Percentiles rank a stretch among this genome's conserved stretches.
phyloP scores from a whole-genome alignment of 2,888 invertebrate species.

The Eudemis profundana region DNA sequence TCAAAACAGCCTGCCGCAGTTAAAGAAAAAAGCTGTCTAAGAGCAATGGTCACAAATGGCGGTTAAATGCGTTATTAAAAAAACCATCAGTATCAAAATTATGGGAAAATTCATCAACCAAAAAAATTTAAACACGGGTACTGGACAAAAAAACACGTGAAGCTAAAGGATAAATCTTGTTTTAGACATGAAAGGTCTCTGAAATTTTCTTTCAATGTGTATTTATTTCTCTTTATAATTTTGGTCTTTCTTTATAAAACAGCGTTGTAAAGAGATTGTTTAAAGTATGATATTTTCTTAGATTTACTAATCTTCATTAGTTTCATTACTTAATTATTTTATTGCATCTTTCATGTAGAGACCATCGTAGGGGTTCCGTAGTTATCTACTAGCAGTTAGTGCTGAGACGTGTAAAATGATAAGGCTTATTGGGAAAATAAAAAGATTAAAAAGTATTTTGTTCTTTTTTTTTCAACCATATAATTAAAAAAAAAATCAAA shows the following conservation, averaged over 20 bases:
- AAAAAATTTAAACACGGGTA: background rate
- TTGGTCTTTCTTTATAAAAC: background rate
- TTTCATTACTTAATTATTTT: constrained; percentile 5
- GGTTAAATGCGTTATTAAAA: background rate
- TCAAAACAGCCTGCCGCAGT: background rate
- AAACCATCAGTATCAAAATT: background rate
- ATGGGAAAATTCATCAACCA: background rate
- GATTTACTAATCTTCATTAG: constrained; percentile 25
- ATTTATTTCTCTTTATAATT: background rate
- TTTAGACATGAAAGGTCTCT: no score
- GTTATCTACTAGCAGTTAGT: constrained; percentile 35
- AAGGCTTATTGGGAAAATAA: constrained; percentile 67
- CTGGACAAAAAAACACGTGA: background rate
- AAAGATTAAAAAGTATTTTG: constrained; percentile 50
- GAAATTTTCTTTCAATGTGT: background rate
- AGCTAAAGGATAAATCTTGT: background rate
- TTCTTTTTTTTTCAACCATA: constrained; percentile 41
- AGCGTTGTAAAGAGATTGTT: constrained; percentile 19
- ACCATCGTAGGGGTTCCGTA: constrained; percentile 33
- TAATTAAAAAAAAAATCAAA: background rate
- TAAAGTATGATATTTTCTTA: background rate
- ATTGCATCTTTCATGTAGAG: constrained; percentile 29
- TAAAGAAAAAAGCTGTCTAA: background rate
- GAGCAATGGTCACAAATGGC: background rate
- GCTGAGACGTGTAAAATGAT: constrained; percentile 59